Evolutionary conservation across 2,888 invertebrate genomes (phyloP).

Genomic region (Cosmia pyralina): DNA sequence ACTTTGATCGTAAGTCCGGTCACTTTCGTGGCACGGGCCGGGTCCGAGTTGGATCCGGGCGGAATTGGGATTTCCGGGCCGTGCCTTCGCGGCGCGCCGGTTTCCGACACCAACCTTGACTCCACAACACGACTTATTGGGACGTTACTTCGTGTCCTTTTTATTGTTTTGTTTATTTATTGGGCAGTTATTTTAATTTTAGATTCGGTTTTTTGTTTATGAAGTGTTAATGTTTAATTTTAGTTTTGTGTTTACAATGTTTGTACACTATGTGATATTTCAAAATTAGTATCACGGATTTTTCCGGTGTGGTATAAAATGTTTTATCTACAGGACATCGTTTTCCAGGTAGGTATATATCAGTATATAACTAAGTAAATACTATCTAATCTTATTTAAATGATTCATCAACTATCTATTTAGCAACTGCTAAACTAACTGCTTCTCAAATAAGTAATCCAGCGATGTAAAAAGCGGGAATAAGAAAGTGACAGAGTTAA

Average conservation of each 20-base stretch:
- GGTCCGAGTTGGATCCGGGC: constrained; percentile 31
- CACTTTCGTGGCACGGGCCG: constrained; percentile 35
- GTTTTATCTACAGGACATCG: no score
- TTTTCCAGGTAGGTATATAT: background rate
- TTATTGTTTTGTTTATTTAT: constrained; percentile 9
- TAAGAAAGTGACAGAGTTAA: no score
- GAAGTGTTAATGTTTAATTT: background rate
- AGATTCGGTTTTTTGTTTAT: background rate
- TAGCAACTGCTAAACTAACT: no score
- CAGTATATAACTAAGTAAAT: no score
- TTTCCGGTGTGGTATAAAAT: background rate
- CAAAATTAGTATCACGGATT: no score
- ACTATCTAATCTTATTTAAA: background rate
- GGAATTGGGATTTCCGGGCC: constrained; percentile 65
- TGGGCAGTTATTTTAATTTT: background rate
- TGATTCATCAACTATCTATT: background rate
- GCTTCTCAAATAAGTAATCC: background rate
- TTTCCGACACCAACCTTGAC: constrained; percentile 47
- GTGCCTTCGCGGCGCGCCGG: constrained; percentile 48
- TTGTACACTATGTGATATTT: background rate
- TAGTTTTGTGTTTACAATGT: background rate
- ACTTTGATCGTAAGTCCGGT: constrained; percentile 32
- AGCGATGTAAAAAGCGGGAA: no score
- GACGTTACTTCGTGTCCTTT: constrained; percentile 3
- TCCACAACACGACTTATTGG: constrained; percentile 26